Evolutionary conservation across 2,113 vertebrate genomes (phyloP).

Genomic region (Chlorocebus sabaeus): DNA sequence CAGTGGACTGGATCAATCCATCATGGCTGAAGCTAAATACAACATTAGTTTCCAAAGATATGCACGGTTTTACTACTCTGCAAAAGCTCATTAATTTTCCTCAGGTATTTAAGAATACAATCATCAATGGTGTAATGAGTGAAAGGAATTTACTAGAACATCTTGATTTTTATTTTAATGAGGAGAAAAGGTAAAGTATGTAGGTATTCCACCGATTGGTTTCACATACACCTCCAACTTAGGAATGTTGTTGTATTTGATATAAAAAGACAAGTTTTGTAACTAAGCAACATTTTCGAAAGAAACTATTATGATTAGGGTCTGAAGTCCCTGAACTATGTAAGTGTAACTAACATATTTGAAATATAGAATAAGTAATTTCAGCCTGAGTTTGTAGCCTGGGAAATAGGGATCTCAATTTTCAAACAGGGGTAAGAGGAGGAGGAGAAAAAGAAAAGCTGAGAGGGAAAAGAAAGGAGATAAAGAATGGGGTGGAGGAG

Average conservation of each 20-base stretch:
- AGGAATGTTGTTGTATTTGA: neutral
- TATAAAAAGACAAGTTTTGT: neutral
- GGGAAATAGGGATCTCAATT: neutral
- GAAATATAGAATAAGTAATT: conserved; percentile 10
- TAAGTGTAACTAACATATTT: neutral
- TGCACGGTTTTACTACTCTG: neutral
- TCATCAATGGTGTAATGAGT: neutral
- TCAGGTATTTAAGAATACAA: conserved; percentile 51
- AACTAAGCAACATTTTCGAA: conserved; percentile 24
- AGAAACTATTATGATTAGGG: neutral
- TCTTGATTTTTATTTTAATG: conserved; percentile 58
- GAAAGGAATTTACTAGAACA: conserved; percentile 40
- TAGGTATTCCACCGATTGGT: neutral
- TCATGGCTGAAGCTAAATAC: conserved; percentile 55
- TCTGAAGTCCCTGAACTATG: neutral
- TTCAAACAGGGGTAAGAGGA: neutral
- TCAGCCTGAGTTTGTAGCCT: neutral
- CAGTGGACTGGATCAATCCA: conserved; percentile 47
- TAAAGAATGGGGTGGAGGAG: neutral
- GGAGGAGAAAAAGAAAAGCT: neutral
- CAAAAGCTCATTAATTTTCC: conserved; percentile 67
- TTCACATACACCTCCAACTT: neutral
- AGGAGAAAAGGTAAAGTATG: conserved; percentile 6
- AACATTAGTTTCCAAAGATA: conserved; percentile 60
- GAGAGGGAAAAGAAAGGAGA: neutral